Conservation (phyloP, 2,113 vertebrate species). For the Pangasianodon gigas region DNA sequence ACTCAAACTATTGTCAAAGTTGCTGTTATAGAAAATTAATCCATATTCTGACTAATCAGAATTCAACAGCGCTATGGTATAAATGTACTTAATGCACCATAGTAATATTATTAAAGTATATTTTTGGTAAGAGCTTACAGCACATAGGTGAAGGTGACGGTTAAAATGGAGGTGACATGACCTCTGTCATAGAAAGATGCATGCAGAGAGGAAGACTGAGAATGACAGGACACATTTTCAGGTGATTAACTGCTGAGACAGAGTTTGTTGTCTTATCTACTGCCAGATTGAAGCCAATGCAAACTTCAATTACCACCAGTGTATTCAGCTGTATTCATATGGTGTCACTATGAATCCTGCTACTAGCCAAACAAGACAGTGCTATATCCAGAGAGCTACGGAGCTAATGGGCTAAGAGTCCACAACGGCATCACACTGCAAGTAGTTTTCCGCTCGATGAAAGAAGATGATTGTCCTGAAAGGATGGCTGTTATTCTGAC, state of each 20-base stretch:
- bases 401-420: background rate
- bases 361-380: constrained; percentile 15
- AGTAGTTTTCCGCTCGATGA: background rate
- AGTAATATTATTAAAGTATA: background rate
- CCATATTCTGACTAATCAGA: background rate
- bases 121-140: background rate
- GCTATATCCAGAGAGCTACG: background rate
- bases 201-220: background rate
- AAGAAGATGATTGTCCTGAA: constrained; percentile 26
- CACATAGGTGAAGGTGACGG: background rate
- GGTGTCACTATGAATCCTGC: background rate
- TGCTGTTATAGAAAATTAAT: background rate
- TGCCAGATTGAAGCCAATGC: background rate
- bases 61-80: background rate
- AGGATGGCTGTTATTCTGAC: background rate
- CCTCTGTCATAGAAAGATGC: background rate
- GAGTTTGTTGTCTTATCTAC: background rate
- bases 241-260: background rate
- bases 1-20: background rate
- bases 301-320: background rate
- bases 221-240: background rate
- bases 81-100: background rate
- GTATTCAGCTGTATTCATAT: too few species aligned
- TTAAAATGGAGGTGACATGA: background rate
- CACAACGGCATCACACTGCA: background rate